These are phyloP conservation scores for Dendrocincla tyrannina DNA, from an alignment of 2,797 vertebrate species.

Conservation along the genomic window DNA sequence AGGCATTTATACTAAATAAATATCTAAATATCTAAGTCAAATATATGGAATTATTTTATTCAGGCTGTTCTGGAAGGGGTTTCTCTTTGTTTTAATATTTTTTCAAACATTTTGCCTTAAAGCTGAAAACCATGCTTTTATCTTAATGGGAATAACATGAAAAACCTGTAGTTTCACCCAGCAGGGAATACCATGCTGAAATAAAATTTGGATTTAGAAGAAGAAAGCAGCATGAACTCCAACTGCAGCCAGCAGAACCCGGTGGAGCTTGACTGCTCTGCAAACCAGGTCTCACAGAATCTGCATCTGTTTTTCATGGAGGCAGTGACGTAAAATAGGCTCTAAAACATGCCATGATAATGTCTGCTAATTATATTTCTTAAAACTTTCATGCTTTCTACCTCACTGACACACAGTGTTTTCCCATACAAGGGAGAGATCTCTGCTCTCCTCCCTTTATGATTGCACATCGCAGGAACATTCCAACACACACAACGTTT, in stretches of 20 bases:
- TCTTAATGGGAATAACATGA: background rate
- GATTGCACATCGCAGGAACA: rapidly evolving
- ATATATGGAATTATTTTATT: background rate
- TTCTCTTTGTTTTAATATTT: background rate
- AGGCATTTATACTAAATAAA: background rate
- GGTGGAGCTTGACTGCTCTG: background rate
- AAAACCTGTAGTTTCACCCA: background rate
- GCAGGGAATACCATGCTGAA: background rate
- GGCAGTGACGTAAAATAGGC: background rate
- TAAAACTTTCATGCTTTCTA: background rate
- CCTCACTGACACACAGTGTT: rapidly evolving
- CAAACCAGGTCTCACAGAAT: background rate
- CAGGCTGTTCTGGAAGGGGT: background rate
- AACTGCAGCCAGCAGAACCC: background rate
- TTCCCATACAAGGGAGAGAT: rapidly evolving
- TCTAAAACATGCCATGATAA: background rate
- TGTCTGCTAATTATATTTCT: background rate
- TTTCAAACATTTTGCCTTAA: background rate
- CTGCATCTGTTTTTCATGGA: background rate
- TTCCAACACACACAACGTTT: background rate
- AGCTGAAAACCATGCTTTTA: background rate
- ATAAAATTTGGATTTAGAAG: rapidly evolving
- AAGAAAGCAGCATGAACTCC: background rate
- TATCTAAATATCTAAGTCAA: background rate
- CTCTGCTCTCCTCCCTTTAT: rapidly evolving